phyloP scores from a whole-genome alignment of 2,113 vertebrate species.

The Donacobius atricapilla region DNA sequence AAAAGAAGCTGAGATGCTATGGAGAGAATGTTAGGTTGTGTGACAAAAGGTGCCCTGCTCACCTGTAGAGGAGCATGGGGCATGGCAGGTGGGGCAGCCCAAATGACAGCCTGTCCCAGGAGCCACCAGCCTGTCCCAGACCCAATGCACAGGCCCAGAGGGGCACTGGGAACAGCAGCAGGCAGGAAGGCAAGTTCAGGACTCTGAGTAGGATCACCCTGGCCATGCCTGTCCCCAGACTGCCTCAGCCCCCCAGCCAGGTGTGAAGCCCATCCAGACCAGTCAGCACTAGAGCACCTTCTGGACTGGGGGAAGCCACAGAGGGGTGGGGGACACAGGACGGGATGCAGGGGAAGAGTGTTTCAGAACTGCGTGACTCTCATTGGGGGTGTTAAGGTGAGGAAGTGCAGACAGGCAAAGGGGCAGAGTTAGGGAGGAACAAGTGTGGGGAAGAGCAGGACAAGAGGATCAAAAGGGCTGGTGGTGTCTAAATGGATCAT shows the following conservation, averaged over 20 bases:
- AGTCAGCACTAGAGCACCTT: not conserved
- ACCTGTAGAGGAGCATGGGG: not conserved
- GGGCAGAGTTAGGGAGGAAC: not conserved
- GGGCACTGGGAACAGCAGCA: not conserved
- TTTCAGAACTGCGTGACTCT: not conserved
- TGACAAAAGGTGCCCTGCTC: not conserved
- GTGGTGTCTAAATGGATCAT: not conserved
- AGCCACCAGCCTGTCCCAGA: not conserved
- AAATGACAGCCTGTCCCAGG: not conserved
- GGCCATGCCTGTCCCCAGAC: not conserved
- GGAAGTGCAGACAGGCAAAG: not conserved
- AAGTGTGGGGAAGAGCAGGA: not conserved
- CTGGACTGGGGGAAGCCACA: fast-evolving
- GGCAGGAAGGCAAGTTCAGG: not conserved
- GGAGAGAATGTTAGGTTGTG: not conserved
- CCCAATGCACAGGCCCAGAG: not conserved
- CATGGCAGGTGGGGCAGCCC: not conserved
- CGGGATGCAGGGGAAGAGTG: not conserved
- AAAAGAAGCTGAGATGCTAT: not conserved
- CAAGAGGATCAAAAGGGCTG: not conserved
- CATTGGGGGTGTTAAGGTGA: not conserved
- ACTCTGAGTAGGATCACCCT: not conserved
- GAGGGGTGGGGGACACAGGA: not conserved
- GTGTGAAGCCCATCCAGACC: not conserved
- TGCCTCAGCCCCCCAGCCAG: not conserved